A percentile compares a stretch with the other conserved stretches of the same genome.
These are phyloP conservation scores for Drosophila kuntzei DNA, from an alignment of 2,888 invertebrate genomes.

Conservation along the genomic window DNA sequence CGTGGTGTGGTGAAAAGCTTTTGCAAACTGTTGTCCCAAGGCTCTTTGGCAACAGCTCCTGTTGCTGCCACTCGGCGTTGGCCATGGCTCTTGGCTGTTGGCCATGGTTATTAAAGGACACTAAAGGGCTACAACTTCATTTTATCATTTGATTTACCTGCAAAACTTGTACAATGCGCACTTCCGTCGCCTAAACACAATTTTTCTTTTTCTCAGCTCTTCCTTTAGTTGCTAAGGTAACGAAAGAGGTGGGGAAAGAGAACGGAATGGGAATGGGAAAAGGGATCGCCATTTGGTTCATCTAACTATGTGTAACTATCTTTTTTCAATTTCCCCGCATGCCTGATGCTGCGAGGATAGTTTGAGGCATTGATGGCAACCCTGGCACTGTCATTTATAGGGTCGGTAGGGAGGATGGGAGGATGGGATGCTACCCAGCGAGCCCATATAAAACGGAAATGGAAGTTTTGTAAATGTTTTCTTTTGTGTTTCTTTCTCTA, in stretches of 20 bases:
- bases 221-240: conserved; percentile 40
- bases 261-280: neutral
- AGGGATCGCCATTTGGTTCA: conserved; percentile 51
- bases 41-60: conserved; percentile 30
- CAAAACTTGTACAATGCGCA: conserved; percentile 72
- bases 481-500: conserved; percentile 74
- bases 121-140: conserved; percentile 65
- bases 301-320: conserved; percentile 75
- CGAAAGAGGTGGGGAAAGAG: neutral
- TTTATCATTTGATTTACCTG: conserved; percentile 80
- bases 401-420: neutral
- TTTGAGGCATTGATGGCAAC: conserved; percentile 8
- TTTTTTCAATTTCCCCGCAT: conserved; percentile 79
- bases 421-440: conserved; percentile 29
- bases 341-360: conserved; percentile 36
- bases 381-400: conserved; percentile 34
- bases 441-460: conserved; percentile 82
- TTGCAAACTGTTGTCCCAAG: conserved; percentile 58
- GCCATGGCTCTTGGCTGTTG: conserved; percentile 32
- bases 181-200: conserved; percentile 70
- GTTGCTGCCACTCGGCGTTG: conserved; percentile 16
- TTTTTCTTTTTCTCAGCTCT: conserved; percentile 37
- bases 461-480: conserved; percentile 84
- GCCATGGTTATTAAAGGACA: conserved; percentile 25
- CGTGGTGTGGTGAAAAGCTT: conserved; percentile 64